Percentiles rank a stretch among this genome's conserved stretches.
Evolutionary conservation across 2,113 vertebrate genomes (phyloP).

Genomic region (Onychostruthus taczanowskii): DNA sequence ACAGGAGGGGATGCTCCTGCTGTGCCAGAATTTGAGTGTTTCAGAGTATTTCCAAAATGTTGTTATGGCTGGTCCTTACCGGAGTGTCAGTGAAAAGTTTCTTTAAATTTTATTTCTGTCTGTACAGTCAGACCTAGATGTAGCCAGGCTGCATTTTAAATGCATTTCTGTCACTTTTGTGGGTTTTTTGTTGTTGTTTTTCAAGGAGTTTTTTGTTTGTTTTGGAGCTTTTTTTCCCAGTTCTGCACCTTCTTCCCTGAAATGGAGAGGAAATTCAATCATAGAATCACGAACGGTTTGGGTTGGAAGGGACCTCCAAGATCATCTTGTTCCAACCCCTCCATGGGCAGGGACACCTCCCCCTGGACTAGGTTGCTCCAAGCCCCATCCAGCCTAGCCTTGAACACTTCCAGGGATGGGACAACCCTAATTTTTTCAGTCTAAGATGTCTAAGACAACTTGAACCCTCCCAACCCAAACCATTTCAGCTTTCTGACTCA

Average conservation of each 20-base stretch:
- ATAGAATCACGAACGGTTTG: not conserved
- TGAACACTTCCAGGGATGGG: not conserved
- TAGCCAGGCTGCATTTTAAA: not conserved
- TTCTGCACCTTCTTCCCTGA: not conserved
- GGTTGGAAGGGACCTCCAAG: not conserved
- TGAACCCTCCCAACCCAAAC: not conserved
- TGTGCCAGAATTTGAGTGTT: not conserved
- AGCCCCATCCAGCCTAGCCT: not conserved
- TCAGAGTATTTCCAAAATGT: not conserved
- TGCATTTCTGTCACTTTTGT: not conserved
- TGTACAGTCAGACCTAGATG: not conserved
- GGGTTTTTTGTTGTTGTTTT: no score
- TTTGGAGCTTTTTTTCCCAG: not conserved
- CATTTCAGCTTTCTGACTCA: not conserved
- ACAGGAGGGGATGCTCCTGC: not conserved
- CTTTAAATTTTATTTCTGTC: not conserved
- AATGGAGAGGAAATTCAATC: not conserved
- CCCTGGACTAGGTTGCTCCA: not conserved
- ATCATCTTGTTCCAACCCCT: not conserved
- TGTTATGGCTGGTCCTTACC: not conserved
- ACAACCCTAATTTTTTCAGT: not conserved
- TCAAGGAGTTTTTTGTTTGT: not conserved
- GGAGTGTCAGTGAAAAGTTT: not conserved
- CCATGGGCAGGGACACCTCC: not conserved
- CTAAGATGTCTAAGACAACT: fast-evolving